Evolutionary conservation across 2,113 vertebrate genomes (phyloP).

Genomic region (Camelus dromedarius): DNA sequence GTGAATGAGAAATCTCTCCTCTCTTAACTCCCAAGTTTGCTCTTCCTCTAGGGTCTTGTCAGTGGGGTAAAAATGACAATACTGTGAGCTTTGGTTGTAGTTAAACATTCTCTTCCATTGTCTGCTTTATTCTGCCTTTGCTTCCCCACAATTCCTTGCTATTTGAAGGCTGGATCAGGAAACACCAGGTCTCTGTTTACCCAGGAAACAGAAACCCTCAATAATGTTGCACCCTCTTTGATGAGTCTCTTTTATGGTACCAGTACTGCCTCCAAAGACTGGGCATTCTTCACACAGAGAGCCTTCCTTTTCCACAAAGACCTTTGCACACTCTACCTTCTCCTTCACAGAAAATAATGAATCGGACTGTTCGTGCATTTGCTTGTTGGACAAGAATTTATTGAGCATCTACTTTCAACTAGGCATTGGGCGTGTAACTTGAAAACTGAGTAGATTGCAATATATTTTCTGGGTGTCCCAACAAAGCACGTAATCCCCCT

Average conservation of each 20-base stretch:
- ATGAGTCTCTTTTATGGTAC: background rate
- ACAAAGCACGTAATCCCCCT: background rate
- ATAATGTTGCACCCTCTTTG: background rate
- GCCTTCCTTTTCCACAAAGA: background rate
- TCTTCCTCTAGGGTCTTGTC: background rate
- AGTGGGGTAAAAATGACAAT: background rate
- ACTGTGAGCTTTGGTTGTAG: background rate
- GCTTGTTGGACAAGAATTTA: background rate
- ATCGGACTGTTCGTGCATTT: too few species aligned
- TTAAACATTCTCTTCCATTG: background rate
- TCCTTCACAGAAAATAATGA: background rate
- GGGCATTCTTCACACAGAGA: accelerated
- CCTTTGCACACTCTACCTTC: too few species aligned
- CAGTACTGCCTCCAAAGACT: background rate
- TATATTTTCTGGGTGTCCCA: background rate
- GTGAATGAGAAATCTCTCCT: background rate
- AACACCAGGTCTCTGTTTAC: background rate
- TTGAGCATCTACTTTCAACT: background rate
- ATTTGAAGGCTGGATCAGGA: background rate
- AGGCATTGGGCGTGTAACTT: background rate
- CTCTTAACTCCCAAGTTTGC: background rate
- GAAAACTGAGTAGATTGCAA: background rate
- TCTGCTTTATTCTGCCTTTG: background rate
- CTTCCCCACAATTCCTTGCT: background rate
- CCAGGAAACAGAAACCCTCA: background rate